Conservation (phyloP, 1,140 invertebrate species). For the Liolophura sinensis region DNA sequence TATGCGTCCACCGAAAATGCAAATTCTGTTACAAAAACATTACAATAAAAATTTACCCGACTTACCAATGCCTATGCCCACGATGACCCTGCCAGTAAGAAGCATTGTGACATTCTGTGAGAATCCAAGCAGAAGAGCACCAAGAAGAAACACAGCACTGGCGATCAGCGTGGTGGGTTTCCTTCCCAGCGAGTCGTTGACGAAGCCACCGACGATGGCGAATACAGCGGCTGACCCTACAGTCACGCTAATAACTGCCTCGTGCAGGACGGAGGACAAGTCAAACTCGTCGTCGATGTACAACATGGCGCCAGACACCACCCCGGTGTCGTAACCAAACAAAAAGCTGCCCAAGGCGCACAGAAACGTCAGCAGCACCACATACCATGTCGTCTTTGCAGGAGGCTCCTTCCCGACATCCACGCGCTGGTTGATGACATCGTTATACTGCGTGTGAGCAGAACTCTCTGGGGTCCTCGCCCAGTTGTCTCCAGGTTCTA, state of each 20-base stretch:
- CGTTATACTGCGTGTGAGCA: too few species aligned
- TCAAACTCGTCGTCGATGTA: conserved; percentile 58
- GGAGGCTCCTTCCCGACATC: too few species aligned
- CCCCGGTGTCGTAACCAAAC: conserved; percentile 70
- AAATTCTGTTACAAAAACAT: too few species aligned
- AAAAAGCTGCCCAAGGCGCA: conserved; percentile 67
- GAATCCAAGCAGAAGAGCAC: conserved; percentile 62
- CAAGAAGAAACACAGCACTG: conserved; percentile 64
- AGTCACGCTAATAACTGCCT: conserved; percentile 61
- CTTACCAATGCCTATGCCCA: conserved; percentile 68
- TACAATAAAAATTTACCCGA: too few species aligned
- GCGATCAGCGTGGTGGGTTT: conserved; percentile 63
- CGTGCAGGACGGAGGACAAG: conserved; percentile 58
- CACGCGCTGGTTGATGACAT: too few species aligned
- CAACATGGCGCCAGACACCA: conserved; percentile 67
- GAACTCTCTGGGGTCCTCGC: too few species aligned
- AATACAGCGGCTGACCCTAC: conserved; percentile 35
- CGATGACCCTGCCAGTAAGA: conserved; percentile 62
- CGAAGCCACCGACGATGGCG: conserved; percentile 50
- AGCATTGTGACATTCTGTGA: conserved; percentile 60
- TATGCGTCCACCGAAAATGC: too few species aligned
- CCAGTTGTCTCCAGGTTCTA: too few species aligned
- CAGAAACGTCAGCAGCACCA: conserved; percentile 61
- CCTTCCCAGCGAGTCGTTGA: conserved; percentile 63
- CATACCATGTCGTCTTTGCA: conserved; percentile 29